Evolutionary conservation across 1,140 invertebrate genomes (phyloP), one percentile per base, ranked within the genome.

Genomic region (Littorina saxatilis): DNA sequence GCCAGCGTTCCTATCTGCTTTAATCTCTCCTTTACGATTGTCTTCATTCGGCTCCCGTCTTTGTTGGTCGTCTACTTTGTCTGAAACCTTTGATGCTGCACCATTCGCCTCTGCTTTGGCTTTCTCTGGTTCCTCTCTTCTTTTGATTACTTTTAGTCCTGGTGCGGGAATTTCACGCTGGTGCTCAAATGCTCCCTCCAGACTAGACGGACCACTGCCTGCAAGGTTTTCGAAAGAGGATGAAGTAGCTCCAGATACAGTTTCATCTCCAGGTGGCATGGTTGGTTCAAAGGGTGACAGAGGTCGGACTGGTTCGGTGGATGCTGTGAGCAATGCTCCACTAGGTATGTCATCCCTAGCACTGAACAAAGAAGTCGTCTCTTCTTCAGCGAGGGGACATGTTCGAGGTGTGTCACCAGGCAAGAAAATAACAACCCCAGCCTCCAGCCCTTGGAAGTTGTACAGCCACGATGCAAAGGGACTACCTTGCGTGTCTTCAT

Each of bases 381-480:
- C 37, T 1, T 68, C 50, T 29, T 4, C 76, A 79, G 55, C 39
- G 37, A 40, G 17, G n/a, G n/a, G n/a, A n/a, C n/a, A n/a, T n/a
- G n/a, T n/a, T n/a, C n/a, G n/a, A n/a, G n/a, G n/a, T n/a, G 39
- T 72, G 43, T 82, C 83, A 1, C 79, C 83, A 13, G 83, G 83
- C 20, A 84, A 17, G 43, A 61, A 84, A 5, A 84, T 63, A 37
- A 84, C 66, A 29, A 84, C 80, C 9, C 52, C 78, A 11, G 77
- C 81, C 68, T 84, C 80, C 80, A 84, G 32, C 15, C 83, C 83
- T 32, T 81, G 79, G 58, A 79, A 84, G 27, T 80, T 74, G 83
- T 79, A 81, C 35, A 84, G 39, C 83, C 83, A 84, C 7, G 76
- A 79, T 2, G 80, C 68, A 32, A 80, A 17, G 13, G 52, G 40